These are phyloP conservation scores for Psittacula cyanocephala DNA, from an alignment of 2,113 vertebrate species.

Conservation along the genomic window DNA sequence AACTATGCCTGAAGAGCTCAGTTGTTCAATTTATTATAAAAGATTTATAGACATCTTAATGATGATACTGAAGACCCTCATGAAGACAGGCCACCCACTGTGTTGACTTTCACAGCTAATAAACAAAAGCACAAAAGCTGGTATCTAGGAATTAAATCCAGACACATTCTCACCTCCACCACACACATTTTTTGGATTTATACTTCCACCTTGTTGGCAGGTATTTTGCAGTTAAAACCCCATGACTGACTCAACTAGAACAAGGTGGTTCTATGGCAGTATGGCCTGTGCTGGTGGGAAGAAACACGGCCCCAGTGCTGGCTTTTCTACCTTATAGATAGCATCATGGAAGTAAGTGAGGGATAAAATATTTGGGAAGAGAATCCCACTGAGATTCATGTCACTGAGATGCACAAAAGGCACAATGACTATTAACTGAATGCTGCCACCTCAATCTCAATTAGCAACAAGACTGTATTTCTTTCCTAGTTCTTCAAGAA, in stretches of 20 bases:
- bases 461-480: background rate
- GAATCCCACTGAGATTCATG: background rate
- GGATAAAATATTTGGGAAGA: background rate
- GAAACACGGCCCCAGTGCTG: background rate
- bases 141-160: background rate
- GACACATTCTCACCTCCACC: background rate
- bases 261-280: background rate
- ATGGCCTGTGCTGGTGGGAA: background rate
- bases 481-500: background rate
- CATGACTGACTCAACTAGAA: background rate
- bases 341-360: background rate
- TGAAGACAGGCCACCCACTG: background rate
- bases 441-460: background rate
- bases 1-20: background rate
- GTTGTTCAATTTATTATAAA: background rate
- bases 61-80: background rate
- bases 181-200: background rate
- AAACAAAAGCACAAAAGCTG: background rate
- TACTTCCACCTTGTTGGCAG: background rate
- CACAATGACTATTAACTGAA: background rate
- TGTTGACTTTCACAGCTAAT: background rate
- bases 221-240: background rate
- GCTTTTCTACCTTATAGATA: background rate
- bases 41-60: background rate
- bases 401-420: background rate